These are phyloP conservation scores for Hypomecis punctinalis DNA, from an alignment of 2,888 invertebrate species.

Conservation along the genomic window DNA sequence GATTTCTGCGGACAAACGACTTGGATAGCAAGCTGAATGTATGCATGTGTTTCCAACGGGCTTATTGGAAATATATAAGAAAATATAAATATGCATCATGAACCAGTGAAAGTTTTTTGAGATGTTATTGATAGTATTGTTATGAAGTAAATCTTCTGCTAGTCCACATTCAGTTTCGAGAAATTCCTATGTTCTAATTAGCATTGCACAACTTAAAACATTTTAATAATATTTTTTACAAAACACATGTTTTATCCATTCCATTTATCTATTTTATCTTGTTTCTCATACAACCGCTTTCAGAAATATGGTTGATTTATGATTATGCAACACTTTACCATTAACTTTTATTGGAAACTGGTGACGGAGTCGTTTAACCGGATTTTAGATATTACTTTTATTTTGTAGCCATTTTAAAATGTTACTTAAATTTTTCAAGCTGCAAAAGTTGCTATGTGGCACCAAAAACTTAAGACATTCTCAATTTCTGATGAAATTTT, in stretches of 20 bases:
- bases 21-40: too few relatives aligned
- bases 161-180: too few relatives aligned
- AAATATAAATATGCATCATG: too few relatives aligned
- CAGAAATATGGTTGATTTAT: conserved; percentile 9
- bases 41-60: too few relatives aligned
- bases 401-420: conserved; percentile 1
- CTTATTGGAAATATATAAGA: too few relatives aligned
- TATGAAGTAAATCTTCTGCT: too few relatives aligned
- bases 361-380: conserved; percentile 2
- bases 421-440: background rate
- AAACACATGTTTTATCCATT: too few relatives aligned
- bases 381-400: conserved; percentile 10
- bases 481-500: conserved; percentile 42
- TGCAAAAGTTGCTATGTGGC: background rate
- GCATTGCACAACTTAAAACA: too few relatives aligned
- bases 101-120: too few relatives aligned
- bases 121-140: too few relatives aligned
- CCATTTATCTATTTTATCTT: background rate
- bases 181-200: too few relatives aligned
- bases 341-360: conserved; percentile 1
- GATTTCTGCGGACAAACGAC: background rate
- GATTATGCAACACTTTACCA: conserved; percentile 7
- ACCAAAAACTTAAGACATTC: background rate
- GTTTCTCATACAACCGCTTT: background rate
- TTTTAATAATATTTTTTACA: too few relatives aligned